Evolutionary conservation across 2,113 vertebrate genomes (phyloP).

Genomic region (Plecotus auritus): DNA sequence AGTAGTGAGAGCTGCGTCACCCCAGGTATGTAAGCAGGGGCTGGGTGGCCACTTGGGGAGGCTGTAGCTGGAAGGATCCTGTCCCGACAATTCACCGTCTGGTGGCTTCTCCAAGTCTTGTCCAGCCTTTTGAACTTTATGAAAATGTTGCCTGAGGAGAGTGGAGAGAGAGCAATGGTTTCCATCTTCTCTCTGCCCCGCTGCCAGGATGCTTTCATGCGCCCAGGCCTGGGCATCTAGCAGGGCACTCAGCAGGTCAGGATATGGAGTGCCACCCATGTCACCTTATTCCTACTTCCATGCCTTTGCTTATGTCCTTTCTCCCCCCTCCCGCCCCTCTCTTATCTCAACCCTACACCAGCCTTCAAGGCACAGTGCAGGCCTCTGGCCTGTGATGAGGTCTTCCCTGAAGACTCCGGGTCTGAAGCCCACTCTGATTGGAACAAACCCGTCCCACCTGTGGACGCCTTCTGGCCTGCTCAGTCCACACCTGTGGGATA

Average conservation of each 20-base stretch:
- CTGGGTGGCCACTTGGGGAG: neutral
- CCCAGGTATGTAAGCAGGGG: neutral
- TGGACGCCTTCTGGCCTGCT: neutral
- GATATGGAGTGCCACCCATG: accelerated
- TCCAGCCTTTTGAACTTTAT: neutral
- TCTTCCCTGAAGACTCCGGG: neutral
- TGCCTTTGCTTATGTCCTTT: neutral
- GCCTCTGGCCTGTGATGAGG: neutral
- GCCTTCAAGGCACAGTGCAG: neutral
- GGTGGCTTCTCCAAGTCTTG: neutral
- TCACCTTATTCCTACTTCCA: neutral
- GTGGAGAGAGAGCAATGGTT: accelerated
- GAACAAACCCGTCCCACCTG: neutral
- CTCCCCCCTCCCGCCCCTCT: neutral
- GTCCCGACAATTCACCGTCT: neutral
- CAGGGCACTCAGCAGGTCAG: neutral
- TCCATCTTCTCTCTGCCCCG: neutral
- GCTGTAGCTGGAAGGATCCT: neutral
- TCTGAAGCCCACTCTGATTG: neutral
- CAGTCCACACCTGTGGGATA: neutral
- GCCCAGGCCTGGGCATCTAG: neutral
- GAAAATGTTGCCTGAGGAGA: neutral
- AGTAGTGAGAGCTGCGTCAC: neutral
- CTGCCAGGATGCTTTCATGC: neutral
- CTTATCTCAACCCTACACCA: neutral